A percentile compares a stretch with the other conserved stretches of the same genome.
These are phyloP conservation scores for Lycia hirtaria DNA, from an alignment of 2,888 invertebrate genomes.

Conservation along the genomic window DNA sequence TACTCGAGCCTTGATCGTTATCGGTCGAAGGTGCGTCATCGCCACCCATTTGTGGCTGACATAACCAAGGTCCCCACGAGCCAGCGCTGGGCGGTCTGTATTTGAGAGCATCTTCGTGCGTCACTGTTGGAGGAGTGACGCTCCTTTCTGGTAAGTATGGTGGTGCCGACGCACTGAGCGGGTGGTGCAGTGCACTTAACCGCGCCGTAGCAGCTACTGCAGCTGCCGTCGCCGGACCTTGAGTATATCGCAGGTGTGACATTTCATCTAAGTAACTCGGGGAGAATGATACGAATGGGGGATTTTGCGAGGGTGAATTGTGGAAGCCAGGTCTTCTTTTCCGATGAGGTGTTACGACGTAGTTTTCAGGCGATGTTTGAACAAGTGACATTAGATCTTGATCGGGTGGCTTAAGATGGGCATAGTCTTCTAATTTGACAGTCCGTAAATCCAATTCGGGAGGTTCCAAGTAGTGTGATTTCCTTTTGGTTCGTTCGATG, in stretches of 20 bases:
- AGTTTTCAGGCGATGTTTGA: constrained; percentile 91
- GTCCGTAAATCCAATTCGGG: constrained; percentile 88
- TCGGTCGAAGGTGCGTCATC: constrained; percentile 76
- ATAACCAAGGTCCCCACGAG: constrained; percentile 89
- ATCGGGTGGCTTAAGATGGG: constrained; percentile 88
- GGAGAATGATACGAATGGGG: constrained; percentile 93
- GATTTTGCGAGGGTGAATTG: constrained; percentile 94
- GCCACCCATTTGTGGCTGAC: constrained; percentile 87
- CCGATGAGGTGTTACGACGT: constrained; percentile 94
- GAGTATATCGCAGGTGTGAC: constrained; percentile 86
- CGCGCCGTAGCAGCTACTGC: constrained; percentile 84
- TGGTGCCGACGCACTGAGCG: constrained; percentile 90
- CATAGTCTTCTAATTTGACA: constrained; percentile 88
- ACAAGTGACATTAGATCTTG: constrained; percentile 89
- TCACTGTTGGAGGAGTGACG: constrained; percentile 86
- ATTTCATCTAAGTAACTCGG: constrained; percentile 91
- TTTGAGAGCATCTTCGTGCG: constrained; percentile 85
- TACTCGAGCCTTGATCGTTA: constrained; percentile 84
- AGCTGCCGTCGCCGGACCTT: constrained; percentile 84
- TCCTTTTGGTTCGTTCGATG: constrained; percentile 87
- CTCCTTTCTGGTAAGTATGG: constrained; percentile 88
- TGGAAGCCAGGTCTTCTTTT: constrained; percentile 95
- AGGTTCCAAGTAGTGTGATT: constrained; percentile 87
- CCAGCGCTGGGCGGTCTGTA: constrained; percentile 90
- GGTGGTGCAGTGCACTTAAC: constrained; percentile 80